Base-by-base conservation (phyloP, 2,113 vertebrate genomes). In the Scatophagus argus region DNA sequence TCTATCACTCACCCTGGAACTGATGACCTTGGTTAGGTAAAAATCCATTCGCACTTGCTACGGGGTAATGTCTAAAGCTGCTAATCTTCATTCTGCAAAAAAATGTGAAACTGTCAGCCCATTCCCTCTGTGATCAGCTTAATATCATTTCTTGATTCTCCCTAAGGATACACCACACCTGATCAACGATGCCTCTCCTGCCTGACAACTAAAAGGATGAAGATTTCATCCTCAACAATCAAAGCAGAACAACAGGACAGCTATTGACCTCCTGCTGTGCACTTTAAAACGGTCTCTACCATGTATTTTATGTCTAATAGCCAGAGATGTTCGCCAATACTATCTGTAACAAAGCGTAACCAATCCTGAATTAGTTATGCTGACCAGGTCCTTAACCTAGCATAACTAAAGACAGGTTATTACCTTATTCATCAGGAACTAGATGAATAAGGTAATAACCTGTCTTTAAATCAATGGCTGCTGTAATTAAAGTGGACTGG, bases 381-480 rank as follows among this genome's bases (percentile, higher is more conserved):
- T 65, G 76, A 80, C 86, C 79, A 63, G 76, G 79, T 82, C 32
- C 27, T 58, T 25, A 51, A 21, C 63, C 56, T 21, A 29, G 59
- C 76, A 56, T 46, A 47, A 55, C 46, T 51, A 39, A 21, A 34
- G 39, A 49, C 64, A 55, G 31, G 32, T 63, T 54, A 75, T 62
- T 63, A 43, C 16, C 47, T 34, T 58, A 76, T 63, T 82, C 32
- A 70, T 75, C 72, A 58, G 44, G 34, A 31, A 62, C 62, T n/a
- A 54, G 78, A 85, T 85, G 86, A 89, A 90, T 79, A 89, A 82
- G 76, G 75, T 68, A 89, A 88, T 87, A 88, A 89, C 77, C 80
- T 84, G 83, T 85, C 87, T 86, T 87, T 74, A 85, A 93, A 93
- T 93, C 83, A 89, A 88, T 87, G 82, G 71, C 60, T 72, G 70